Evolutionary conservation across 2,797 vertebrate species (phyloP).

Genomic region (Amniataba percoides): DNA sequence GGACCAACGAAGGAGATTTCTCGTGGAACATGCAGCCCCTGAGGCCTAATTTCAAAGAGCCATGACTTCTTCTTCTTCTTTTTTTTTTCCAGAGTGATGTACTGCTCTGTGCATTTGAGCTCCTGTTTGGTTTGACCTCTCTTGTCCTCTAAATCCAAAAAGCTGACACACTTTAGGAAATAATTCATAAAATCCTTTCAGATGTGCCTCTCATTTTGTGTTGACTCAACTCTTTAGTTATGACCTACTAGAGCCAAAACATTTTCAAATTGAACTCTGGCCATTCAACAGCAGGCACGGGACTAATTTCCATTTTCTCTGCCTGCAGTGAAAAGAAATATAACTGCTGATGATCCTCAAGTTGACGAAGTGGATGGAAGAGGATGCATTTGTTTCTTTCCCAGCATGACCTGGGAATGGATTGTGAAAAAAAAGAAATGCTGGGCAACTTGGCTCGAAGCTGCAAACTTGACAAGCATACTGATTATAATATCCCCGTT

Average conservation of each 20-base stretch:
- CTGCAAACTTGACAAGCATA: slow-evolving; percentile 1
- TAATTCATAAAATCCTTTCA: slow-evolving; percentile 88
- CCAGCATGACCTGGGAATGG: slow-evolving; percentile 33
- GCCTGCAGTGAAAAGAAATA: slow-evolving; percentile 53
- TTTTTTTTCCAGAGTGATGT: slow-evolving; percentile 45
- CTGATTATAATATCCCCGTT: not conserved
- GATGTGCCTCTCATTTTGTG: slow-evolving; percentile 76
- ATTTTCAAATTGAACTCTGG: slow-evolving; percentile 69
- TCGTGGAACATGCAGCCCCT: slow-evolving; percentile 46
- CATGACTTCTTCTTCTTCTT: slow-evolving; percentile 20
- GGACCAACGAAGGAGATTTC: slow-evolving; percentile 63
- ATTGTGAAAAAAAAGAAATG: slow-evolving; percentile 10
- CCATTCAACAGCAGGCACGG: slow-evolving; percentile 55
- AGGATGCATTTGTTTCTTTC: slow-evolving; percentile 44
- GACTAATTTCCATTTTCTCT: slow-evolving; percentile 72
- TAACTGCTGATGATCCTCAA: slow-evolving; percentile 57
- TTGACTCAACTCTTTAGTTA: slow-evolving; percentile 72
- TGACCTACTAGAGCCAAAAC: slow-evolving; percentile 70
- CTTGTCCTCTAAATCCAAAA: slow-evolving; percentile 65
- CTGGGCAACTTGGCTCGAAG: not conserved
- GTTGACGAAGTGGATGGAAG: slow-evolving; percentile 55
- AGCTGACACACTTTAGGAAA: slow-evolving; percentile 64
- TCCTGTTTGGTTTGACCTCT: slow-evolving; percentile 67
- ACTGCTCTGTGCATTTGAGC: slow-evolving; percentile 33
- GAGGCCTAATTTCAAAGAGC: slow-evolving; percentile 59